Conservation (phyloP, 1,140 invertebrate species). For the Lordiphosa stackelbergi region DNA sequence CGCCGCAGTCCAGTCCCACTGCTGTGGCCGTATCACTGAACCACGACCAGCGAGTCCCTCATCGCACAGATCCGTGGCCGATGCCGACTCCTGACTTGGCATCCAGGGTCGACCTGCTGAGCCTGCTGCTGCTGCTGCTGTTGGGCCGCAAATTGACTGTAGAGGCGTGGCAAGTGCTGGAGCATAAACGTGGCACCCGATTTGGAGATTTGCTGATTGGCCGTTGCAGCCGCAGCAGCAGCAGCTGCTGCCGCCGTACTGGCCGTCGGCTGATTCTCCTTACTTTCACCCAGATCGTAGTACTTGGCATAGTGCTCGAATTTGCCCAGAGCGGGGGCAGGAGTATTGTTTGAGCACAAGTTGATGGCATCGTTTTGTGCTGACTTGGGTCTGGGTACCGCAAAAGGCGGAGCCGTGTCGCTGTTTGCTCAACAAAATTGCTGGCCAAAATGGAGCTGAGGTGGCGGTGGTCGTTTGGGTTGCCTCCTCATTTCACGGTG, state of each 20-base stretch:
- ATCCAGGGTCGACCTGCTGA: conserved; percentile 31
- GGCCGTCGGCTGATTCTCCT: conserved; percentile 65
- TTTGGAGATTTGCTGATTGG: conserved; percentile 55
- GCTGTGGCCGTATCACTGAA: conserved; percentile 41
- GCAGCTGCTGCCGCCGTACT: conserved; percentile 50
- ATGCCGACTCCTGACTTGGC: conserved; percentile 69
- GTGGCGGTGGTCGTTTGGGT: conserved; percentile 28
- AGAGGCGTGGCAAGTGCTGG: conserved; percentile 79
- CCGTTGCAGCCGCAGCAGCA: conserved; percentile 51
- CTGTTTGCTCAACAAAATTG: conserved; percentile 67
- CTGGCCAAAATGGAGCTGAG: conserved; percentile 2
- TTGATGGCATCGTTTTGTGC: conserved; percentile 58
- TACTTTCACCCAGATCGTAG: conserved; percentile 70
- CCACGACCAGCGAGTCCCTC: conserved; percentile 63
- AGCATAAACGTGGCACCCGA: conserved; percentile 79
- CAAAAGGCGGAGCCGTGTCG: conserved; percentile 82
- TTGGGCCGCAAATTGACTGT: conserved; percentile 77
- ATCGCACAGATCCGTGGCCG: conserved; percentile 53
- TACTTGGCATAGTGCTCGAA: conserved; percentile 76
- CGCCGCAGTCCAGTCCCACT: conserved; percentile 13
- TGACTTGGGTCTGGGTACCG: conserved; percentile 79
- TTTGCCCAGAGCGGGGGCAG: conserved; percentile 31
- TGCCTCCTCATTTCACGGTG: conserved; percentile 22
- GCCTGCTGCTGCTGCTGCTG: conserved; percentile 39
- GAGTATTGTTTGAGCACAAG: conserved; percentile 29